A percentile compares a stretch with the other conserved stretches of the same genome.
These are phyloP conservation scores for Epirrhoe tristata DNA, from an alignment of 2,888 invertebrate genomes.

Conservation along the genomic window DNA sequence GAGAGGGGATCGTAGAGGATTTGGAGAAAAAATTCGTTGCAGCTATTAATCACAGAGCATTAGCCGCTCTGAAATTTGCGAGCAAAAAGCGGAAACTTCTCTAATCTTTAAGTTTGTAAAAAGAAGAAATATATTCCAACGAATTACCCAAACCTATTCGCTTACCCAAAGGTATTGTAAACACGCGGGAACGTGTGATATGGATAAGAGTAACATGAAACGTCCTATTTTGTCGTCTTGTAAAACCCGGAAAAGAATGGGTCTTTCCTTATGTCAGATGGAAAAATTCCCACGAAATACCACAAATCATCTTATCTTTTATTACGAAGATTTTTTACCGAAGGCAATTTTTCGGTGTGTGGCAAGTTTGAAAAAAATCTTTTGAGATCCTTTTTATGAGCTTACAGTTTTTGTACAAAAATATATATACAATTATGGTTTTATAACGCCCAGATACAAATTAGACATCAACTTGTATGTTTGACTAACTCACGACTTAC, in stretches of 20 bases:
- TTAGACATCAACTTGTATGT: too few species aligned
- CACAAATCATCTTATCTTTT: conserved; percentile 24
- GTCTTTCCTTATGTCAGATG: conserved; percentile 39
- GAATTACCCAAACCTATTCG: neutral
- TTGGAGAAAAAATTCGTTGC: conserved; percentile 46
- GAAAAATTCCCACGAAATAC: conserved; percentile 36
- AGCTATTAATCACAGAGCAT: conserved; percentile 57
- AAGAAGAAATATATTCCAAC: neutral
- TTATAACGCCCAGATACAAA: too few species aligned
- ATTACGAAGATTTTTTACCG: conserved; percentile 12
- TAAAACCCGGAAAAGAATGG: conserved; percentile 34
- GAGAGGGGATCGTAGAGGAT: conserved; percentile 47
- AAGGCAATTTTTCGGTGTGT: neutral
- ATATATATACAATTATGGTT: too few species aligned
- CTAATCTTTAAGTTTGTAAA: conserved; percentile 6
- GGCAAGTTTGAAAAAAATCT: neutral
- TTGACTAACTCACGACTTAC: too few species aligned
- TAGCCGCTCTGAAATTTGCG: conserved; percentile 49
- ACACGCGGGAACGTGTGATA: conserved; percentile 11
- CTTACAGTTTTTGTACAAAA: too few species aligned
- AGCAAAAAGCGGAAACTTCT: conserved; percentile 37
- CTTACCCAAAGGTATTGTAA: conserved; percentile 7
- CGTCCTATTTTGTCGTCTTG: conserved; percentile 19
- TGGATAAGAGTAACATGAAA: conserved; percentile 19
- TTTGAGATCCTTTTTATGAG: neutral